A percentile compares a stretch with the other conserved stretches of the same genome.
Evolutionary conservation across 2,113 vertebrate genomes (phyloP).

Genomic region (Oxygymnocypris stewartii): DNA sequence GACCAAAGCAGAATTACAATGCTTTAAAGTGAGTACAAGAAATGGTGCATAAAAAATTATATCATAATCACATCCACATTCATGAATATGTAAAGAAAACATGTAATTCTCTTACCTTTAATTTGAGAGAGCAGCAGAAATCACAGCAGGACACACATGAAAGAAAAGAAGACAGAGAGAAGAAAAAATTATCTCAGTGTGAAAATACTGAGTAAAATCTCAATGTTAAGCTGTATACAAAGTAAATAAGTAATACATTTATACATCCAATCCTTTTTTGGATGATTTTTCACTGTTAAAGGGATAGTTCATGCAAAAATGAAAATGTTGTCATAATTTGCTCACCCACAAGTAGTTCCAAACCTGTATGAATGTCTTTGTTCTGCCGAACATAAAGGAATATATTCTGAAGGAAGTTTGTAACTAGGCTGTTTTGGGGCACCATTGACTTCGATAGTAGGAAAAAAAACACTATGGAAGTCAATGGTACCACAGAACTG

Average conservation of each 20-base stretch:
- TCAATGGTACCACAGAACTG: no score
- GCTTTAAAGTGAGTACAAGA: not conserved
- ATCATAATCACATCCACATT: not conserved
- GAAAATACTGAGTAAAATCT: not conserved
- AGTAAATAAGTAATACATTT: not conserved
- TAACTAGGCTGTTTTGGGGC: no score
- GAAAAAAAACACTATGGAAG: no score
- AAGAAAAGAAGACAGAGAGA: conserved; percentile 25
- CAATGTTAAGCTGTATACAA: not conserved
- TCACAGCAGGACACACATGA: conserved; percentile 23
- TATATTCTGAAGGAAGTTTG: no score
- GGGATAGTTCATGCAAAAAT: no score
- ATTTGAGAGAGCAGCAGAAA: conserved; percentile 10
- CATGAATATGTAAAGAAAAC: not conserved
- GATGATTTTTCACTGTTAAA: not conserved
- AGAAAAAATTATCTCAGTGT: not conserved
- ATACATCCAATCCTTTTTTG: not conserved
- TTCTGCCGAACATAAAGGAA: no score
- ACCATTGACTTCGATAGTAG: no score
- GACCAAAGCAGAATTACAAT: not conserved
- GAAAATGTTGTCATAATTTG: no score
- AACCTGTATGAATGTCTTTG: no score
- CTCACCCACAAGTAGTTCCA: no score
- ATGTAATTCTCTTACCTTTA: conserved; percentile 22
- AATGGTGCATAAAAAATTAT: not conserved